A percentile compares a stretch with the other conserved stretches of the same genome.
These are phyloP conservation scores for Neopelma chrysocephalum DNA, from an alignment of 2,797 vertebrate species.

Conservation along the genomic window DNA sequence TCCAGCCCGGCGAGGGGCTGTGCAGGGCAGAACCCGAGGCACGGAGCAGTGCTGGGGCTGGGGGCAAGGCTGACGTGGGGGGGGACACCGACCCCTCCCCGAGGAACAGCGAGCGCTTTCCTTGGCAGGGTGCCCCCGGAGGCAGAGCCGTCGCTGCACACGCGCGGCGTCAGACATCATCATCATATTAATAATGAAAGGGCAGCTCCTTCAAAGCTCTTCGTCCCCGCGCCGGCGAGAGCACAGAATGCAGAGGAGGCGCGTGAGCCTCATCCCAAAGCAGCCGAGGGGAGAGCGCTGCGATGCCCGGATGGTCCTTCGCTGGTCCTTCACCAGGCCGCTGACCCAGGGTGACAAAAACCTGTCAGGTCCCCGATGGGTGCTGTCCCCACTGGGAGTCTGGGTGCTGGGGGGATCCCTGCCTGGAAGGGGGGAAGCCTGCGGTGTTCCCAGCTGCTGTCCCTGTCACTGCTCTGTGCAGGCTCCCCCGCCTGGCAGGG, in stretches of 20 bases:
- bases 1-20: not conserved
- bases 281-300: not conserved
- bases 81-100: not conserved
- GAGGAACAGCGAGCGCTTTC: not conserved
- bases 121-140: not conserved
- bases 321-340: not conserved
- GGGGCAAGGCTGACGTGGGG: not conserved
- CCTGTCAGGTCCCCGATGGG: accelerated
- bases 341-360: accelerated
- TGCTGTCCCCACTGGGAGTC: not conserved
- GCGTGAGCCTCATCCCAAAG: conserved; percentile 60
- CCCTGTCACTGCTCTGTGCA: not conserved
- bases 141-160: conserved; percentile 14
- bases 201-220: conserved; percentile 63
- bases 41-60: not conserved
- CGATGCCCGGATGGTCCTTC: not conserved
- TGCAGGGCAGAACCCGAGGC: not conserved
- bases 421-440: accelerated
- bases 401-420: not conserved
- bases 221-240: conserved; percentile 44
- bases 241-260: conserved; percentile 57
- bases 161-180: conserved; percentile 58
- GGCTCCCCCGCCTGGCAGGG: not conserved
- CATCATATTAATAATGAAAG: conserved; percentile 72
- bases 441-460: accelerated